phyloP scores from a whole-genome alignment of 2,888 invertebrate genomes.

The Odontothrips loti region DNA sequence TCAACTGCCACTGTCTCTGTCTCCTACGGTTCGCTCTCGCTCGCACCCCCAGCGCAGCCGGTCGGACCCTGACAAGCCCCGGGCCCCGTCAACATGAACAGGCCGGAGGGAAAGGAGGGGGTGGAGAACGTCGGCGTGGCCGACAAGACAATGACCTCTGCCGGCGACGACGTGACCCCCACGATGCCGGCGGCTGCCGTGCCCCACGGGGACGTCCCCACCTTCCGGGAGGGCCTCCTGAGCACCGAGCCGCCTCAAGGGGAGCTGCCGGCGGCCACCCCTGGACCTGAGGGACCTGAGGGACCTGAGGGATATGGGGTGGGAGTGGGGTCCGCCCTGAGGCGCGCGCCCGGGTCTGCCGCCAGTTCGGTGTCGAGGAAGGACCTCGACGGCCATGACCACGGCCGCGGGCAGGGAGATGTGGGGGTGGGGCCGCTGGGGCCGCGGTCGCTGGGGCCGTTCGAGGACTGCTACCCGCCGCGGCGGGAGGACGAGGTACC shows the following conservation, averaged over 20 bases:
- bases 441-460: neutral
- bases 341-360: neutral
- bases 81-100: too few species aligned
- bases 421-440: neutral
- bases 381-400: neutral
- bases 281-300: too few species aligned
- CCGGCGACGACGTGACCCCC: neutral
- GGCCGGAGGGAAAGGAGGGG: too few species aligned
- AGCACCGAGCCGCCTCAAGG: too few species aligned
- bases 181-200: neutral
- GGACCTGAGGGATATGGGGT: neutral
- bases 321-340: neutral
- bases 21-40: too few species aligned
- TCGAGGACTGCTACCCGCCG: conserved; percentile 21
- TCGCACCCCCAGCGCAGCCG: too few species aligned
- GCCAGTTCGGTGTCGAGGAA: neutral
- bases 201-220: neutral
- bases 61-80: too few species aligned
- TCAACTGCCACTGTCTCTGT: too few species aligned
- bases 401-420: neutral
- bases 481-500: neutral
- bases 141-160: too few species aligned
- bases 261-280: too few species aligned
- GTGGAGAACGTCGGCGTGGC: too few species aligned
- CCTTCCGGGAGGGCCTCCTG: too few species aligned